These are phyloP conservation scores for Phyllotreta cruciferae DNA, from an alignment of 2,888 invertebrate genomes.

Conservation along the genomic window DNA sequence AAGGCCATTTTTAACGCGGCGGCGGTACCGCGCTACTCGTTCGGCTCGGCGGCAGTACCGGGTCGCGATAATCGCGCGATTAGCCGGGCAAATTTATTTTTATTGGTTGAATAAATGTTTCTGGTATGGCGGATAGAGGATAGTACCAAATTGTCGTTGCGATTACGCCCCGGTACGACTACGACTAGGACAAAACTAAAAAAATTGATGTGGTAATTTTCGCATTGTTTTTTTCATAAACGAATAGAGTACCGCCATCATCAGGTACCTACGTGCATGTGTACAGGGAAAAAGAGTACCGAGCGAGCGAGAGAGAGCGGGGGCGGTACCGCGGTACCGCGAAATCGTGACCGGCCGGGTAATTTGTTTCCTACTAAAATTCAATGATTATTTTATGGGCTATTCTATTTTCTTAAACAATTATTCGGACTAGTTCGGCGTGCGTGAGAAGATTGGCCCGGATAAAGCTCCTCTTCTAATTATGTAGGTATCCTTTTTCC, in stretches of 20 bases:
- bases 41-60: conserved; percentile 3
- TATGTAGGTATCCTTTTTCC: conserved; percentile 24
- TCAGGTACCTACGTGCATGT: no score
- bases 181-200: no score
- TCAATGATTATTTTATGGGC: conserved; percentile 50
- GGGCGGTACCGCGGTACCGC: conserved; percentile 23
- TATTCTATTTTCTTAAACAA: conserved; percentile 46
- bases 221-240: no score
- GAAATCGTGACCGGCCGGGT: conserved; percentile 43
- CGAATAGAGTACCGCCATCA: no score
- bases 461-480: conserved; percentile 36
- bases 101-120: no score
- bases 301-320: conserved; percentile 4
- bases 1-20: conserved; percentile 30
- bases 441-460: conserved; percentile 44
- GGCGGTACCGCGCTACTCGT: conserved; percentile 20
- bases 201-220: no score
- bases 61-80: no score
- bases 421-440: conserved; percentile 44
- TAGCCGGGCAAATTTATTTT: no score
- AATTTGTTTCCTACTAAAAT: conserved; percentile 49
- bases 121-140: no score
- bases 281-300: no score
- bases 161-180: no score
- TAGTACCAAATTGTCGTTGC: no score